These are phyloP conservation scores for Lasioglossum morio DNA, from an alignment of 2,888 invertebrate species.

Conservation along the genomic window DNA sequence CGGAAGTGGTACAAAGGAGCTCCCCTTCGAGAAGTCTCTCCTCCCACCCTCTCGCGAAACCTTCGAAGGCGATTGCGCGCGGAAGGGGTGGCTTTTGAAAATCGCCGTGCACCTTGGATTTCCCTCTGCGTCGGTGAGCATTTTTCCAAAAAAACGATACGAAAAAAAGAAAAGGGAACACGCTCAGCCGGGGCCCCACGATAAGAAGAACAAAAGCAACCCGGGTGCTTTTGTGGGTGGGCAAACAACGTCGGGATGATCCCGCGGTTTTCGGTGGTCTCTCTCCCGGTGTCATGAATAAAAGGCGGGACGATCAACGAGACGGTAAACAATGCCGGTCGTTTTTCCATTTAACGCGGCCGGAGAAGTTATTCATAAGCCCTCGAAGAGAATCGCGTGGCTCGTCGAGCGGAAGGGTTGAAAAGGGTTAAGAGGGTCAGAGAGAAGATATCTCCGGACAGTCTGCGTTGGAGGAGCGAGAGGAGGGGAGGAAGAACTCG, in stretches of 20 bases:
- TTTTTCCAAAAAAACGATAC: neutral
- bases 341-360: conserved; percentile 58
- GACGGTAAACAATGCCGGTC: conserved; percentile 59
- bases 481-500: conserved; percentile 54
- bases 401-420: conserved; percentile 59
- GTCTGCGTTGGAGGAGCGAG: conserved; percentile 2
- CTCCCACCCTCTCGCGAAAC: neutral
- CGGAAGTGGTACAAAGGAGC: neutral
- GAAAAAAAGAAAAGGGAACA: neutral
- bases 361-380: conserved; percentile 67
- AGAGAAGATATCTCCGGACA: conserved; percentile 61
- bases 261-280: neutral
- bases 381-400: conserved; percentile 59
- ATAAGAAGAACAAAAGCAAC: neutral
- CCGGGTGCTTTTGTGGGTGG: neutral
- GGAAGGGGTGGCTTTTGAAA: neutral
- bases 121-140: neutral
- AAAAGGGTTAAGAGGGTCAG: conserved; percentile 70
- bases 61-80: neutral
- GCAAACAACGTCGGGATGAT: neutral
- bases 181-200: neutral
- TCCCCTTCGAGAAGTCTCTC: neutral
- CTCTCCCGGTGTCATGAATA: conserved; percentile 43
- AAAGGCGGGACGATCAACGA: conserved; percentile 56
- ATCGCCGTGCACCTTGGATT: neutral